Base-by-base conservation (phyloP, 2,888 invertebrate genomes). In the Dione vanillae region DNA sequence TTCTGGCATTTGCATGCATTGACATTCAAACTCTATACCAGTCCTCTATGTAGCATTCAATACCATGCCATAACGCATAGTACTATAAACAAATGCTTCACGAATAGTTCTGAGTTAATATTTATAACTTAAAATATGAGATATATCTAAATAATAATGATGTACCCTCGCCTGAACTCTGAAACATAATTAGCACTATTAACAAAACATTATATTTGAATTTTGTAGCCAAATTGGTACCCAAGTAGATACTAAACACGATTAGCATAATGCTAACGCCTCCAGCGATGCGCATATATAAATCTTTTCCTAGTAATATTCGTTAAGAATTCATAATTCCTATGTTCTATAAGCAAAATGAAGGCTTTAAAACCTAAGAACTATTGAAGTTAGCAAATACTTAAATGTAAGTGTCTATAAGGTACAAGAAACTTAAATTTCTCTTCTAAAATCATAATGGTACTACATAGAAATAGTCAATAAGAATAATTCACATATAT, bases 231-330 rank as follows among this genome's bases (percentile, higher is more conserved):
- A 64, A 51, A 51, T 49, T 64, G 64, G 64, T 49, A 37, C 20
- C 61, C 20, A 61, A 27, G 27, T n/a, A 56, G 56, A 56, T 56
- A 40, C 16, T 16, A n/a, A 45, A 61, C 61, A 6, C 61, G 61
- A 45, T 61, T 61, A 61, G 40, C 47, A 40, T 56, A 37, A 16
- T n/a, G 14, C 11, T 40, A 40, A 19, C 37, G 49, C 64, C 51
- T 37, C 64, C 5, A 51, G 64, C 64, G 16, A 51, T 64, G 37
- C 12, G 14, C 37, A 37, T 37, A 64, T 49, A 51, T 49, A 51
- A 16, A 51, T 61, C 43, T 61, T 20, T 41, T 61, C 20, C 43
- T 41, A 61, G 45, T 61, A 45, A 61, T 45, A 14, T 61, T 61
- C 49, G 49, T 19, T 19, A 51, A 40, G 49, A 64, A 47, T 64